Evolutionary conservation across 2,888 invertebrate species (phyloP).

Genomic region (Tetragonisca angustula): DNA sequence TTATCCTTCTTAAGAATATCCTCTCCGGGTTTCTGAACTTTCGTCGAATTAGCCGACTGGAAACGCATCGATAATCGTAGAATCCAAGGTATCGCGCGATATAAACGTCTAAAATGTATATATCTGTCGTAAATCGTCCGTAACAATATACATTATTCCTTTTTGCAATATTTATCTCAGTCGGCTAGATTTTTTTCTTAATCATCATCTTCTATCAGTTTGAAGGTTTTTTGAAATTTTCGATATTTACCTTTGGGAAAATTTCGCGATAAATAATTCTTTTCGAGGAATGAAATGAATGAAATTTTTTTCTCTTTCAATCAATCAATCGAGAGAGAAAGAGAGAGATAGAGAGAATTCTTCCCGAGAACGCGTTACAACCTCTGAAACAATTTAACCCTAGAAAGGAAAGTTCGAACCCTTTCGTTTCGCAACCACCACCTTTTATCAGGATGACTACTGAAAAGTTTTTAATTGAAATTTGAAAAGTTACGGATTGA

Average conservation of each 20-base stretch:
- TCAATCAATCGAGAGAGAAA: neutral
- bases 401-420: constrained; percentile 9
- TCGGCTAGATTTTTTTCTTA: neutral
- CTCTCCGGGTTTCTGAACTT: neutral
- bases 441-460: neutral
- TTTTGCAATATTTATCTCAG: no score
- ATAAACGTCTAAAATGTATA: neutral
- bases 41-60: neutral
- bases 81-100: neutral
- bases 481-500: constrained; percentile 32
- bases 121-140: no score
- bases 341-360: neutral
- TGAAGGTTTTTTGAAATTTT: no score
- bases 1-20: constrained; percentile 55
- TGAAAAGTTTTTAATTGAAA: constrained; percentile 50
- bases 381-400: constrained; percentile 2
- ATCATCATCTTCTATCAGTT: neutral
- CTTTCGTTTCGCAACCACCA: neutral
- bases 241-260: no score
- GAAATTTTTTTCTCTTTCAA: neutral
- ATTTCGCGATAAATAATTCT: no score
- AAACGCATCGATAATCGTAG: neutral
- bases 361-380: neutral
- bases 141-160: no score
- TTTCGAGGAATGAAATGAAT: neutral